A percentile compares a stretch with the other conserved stretches of the same genome.
These are phyloP conservation scores for Zaprionus camerounensis DNA, from an alignment of 1,140 invertebrate genomes.

Conservation along the genomic window DNA sequence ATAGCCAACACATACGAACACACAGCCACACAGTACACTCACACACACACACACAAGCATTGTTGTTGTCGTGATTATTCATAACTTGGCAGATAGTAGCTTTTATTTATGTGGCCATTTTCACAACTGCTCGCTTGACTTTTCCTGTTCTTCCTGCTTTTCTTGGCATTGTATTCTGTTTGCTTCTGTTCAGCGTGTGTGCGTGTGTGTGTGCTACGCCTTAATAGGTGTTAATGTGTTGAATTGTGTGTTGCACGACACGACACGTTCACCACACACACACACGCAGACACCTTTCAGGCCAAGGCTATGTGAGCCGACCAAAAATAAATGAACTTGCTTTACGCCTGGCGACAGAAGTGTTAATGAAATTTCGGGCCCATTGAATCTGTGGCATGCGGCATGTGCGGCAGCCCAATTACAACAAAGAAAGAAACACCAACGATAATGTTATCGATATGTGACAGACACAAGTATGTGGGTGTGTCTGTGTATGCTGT, in stretches of 20 bases:
- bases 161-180: constrained; percentile 11
- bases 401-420: constrained; percentile 22
- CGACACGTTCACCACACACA: not conserved
- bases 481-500: not conserved
- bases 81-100: constrained; percentile 76
- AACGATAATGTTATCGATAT: constrained; percentile 30
- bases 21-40: constrained; percentile 15
- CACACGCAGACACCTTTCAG: not conserved
- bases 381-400: constrained; percentile 8
- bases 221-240: constrained; percentile 79
- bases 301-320: constrained; percentile 1
- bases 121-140: constrained; percentile 57
- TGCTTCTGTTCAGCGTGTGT: not conserved
- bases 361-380: constrained; percentile 37
- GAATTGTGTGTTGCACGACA: constrained; percentile 54
- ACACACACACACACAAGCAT: constrained; percentile 2
- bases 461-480: not conserved
- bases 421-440: constrained; percentile 13
- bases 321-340: constrained; percentile 25
- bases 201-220: constrained; percentile 4
- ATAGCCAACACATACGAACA: constrained; percentile 27
- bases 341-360: constrained; percentile 8
- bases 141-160: constrained; percentile 19
- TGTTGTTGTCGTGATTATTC: constrained; percentile 76
- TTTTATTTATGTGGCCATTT: constrained; percentile 77